These are phyloP conservation scores for Xenentodon cancila DNA, from an alignment of 2,797 vertebrate species.

Conservation along the genomic window DNA sequence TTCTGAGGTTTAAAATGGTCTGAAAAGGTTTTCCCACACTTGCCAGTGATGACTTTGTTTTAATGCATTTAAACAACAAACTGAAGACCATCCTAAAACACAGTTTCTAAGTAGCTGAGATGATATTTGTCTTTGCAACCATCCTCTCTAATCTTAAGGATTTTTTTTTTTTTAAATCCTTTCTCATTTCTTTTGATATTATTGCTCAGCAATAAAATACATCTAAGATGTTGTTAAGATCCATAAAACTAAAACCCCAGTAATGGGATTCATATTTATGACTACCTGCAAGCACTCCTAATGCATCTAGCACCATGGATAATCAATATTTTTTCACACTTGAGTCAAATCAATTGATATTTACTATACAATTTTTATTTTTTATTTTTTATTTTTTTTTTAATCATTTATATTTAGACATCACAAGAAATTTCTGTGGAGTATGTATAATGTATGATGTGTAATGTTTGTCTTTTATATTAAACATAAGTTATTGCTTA, in stretches of 20 bases:
- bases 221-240: neutral
- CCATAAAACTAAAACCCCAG: neutral
- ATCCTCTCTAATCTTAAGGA: neutral
- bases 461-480: too few species aligned
- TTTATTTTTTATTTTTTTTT: too few species aligned
- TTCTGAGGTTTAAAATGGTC: too few species aligned
- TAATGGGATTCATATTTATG: neutral
- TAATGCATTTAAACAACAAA: neutral
- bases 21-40: neutral
- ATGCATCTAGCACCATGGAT: too few species aligned
- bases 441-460: too few species aligned
- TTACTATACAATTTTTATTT: too few species aligned
- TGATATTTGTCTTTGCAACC: neutral
- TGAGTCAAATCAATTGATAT: too few species aligned
- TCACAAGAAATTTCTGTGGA: too few species aligned
- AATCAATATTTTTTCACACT: too few species aligned
- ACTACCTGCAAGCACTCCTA: neutral
- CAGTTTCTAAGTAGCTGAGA: neutral
- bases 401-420: neutral
- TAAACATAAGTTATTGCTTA: slow-evolving; percentile 36
- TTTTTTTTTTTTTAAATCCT: neutral
- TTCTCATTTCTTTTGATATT: neutral
- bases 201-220: neutral
- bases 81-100: neutral
- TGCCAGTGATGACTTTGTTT: slow-evolving; percentile 1